A percentile compares a stretch with the other conserved stretches of the same genome.
These are phyloP conservation scores for Trachemys scripta DNA, from an alignment of 2,113 vertebrate genomes.

Conservation along the genomic window DNA sequence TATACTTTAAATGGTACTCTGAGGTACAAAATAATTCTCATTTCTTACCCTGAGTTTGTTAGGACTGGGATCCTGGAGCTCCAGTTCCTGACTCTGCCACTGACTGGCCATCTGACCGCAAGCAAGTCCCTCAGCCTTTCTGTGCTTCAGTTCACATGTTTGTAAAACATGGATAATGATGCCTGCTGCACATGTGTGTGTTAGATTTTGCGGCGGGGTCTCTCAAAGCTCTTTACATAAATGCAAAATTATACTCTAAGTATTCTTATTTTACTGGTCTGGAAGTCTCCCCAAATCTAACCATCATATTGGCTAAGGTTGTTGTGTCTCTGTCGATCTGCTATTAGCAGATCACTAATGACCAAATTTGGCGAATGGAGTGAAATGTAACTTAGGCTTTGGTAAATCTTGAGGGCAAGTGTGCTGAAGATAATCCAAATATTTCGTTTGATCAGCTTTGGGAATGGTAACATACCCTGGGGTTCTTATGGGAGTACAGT, in stretches of 20 bases:
- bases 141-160: too few relatives aligned
- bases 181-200: neutral
- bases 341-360: neutral
- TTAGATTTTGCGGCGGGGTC: neutral
- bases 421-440: neutral
- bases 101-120: neutral
- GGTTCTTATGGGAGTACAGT: neutral
- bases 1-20: neutral
- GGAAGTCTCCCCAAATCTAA: neutral
- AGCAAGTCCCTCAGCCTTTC: too few relatives aligned
- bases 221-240: too few relatives aligned
- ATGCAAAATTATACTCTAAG: too few relatives aligned
- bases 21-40: neutral
- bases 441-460: neutral
- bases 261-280: neutral
- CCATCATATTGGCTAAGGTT: neutral
- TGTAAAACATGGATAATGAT: too few relatives aligned
- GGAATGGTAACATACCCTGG: neutral
- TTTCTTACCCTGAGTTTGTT: neutral
- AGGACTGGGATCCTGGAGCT: neutral
- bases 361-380: neutral
- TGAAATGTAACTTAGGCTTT: neutral
- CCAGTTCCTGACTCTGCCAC: neutral
- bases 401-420: neutral
- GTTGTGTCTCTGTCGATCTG: neutral